Evolutionary conservation across 2,888 invertebrate species (phyloP).

Genomic region (Alcis repandata): DNA sequence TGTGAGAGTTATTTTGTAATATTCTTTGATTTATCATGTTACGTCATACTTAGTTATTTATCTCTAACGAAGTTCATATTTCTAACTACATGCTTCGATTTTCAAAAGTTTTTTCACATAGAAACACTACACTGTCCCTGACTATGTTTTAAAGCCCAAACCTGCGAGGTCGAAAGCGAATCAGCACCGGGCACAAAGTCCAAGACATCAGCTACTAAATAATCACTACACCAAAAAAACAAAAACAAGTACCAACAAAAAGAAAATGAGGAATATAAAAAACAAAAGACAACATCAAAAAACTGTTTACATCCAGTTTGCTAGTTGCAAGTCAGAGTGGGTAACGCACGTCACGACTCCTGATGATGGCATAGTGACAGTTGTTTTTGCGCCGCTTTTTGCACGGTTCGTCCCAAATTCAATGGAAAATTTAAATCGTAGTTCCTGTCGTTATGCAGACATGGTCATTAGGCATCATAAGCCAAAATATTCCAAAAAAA

Average conservation of each 20-base stretch:
- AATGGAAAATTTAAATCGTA: constrained; percentile 21
- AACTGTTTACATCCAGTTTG: constrained; percentile 20
- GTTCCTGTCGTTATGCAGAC: constrained; percentile 5
- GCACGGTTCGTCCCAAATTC: constrained; percentile 24
- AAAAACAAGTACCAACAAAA: not conserved
- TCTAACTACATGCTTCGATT: too few species aligned
- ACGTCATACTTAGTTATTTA: not conserved
- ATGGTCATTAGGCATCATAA: too few species aligned
- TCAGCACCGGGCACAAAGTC: too few species aligned
- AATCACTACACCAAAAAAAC: not conserved
- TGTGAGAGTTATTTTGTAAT: too few species aligned
- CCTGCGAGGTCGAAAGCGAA: too few species aligned
- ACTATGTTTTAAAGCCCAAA: too few species aligned
- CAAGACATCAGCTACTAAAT: too few species aligned
- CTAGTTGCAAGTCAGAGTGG: constrained; percentile 26
- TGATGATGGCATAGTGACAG: constrained; percentile 28
- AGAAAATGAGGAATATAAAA: not conserved
- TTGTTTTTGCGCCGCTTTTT: constrained; percentile 26
- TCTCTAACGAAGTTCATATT: too few species aligned
- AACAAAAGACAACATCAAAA: constrained; percentile 4
- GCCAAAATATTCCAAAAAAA: too few species aligned
- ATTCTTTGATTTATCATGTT: too few species aligned
- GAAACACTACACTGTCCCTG: too few species aligned
- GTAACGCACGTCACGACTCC: constrained; percentile 17
- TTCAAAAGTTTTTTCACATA: too few species aligned